Base-by-base conservation (phyloP, 2,113 vertebrate genomes). In the Tachuris rubrigastra region DNA sequence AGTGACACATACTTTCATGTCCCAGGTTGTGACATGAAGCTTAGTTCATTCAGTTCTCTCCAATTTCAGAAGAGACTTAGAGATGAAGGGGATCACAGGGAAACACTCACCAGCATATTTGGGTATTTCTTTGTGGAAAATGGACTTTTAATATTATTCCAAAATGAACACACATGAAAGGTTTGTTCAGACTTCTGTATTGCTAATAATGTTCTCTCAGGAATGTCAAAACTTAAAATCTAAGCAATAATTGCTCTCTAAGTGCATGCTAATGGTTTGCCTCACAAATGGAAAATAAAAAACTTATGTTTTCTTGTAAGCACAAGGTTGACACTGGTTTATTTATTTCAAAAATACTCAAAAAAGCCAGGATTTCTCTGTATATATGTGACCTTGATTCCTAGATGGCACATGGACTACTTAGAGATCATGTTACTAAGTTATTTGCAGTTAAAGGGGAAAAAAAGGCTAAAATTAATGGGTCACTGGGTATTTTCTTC, bases 381-480 rank as follows among this genome's bases (percentile, higher is more conserved):
- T 89, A 62, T 95, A 77, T 90, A 97, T 76, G 91, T 96, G 93
- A 98, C 98, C 98, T 98, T 97, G 96, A 96, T 96, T 97, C 96
- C 96, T 95, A 44, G 92, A 91, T 96, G 95, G 97, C 96, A 97
- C 81, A 90, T 88, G 90, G 90, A 96, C 98, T 91, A 75, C 91
- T 97, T 82, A 67, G 90, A 93, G 97, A 98, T 98, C 95, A 75
- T 47, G 85, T 98, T 98, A 98, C 98, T 98, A 98, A 96, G 94
- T 94, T 95, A 91, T 91, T 82, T 87, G 91, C 82, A 97, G 96
- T 97, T 96, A 87, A 96, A 96, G 89, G 77, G 87, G 71, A 73
- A 96, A 97, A 98, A 97, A 97, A 98, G 98, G 89, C 94, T 96
- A 98, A 97, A 97, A 97, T 97, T 97, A 96, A 97, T 95, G 87